These are phyloP conservation scores for Palythoa heliodiscus DNA, from an alignment of 92 coral and sea anemone species.

Conservation along the genomic window DNA sequence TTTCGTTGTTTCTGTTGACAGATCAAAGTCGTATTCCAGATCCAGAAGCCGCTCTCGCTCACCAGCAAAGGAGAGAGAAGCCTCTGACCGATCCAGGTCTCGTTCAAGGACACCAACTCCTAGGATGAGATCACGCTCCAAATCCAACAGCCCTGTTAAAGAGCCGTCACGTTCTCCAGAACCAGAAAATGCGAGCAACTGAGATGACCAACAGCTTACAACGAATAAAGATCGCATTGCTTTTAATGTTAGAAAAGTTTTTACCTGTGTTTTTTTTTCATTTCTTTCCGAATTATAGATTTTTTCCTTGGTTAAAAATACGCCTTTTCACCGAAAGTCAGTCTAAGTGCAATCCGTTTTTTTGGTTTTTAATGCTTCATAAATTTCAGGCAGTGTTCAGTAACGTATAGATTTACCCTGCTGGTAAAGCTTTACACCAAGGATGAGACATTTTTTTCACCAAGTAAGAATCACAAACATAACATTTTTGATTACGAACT, in stretches of 20 bases:
- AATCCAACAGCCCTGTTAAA: conserved; percentile 31
- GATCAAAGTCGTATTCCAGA: conserved; percentile 69
- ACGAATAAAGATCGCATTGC: neutral
- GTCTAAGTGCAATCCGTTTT: too few relatives aligned
- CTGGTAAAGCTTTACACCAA: too few relatives aligned
- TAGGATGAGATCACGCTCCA: conserved; percentile 40
- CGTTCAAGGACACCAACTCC: conserved; percentile 33
- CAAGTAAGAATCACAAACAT: too few relatives aligned
- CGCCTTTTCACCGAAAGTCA: too few relatives aligned
- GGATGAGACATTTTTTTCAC: too few relatives aligned
- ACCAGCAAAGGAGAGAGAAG: conserved; percentile 22
- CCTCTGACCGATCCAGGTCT: conserved; percentile 21
- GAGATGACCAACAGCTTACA: conserved; percentile 7
- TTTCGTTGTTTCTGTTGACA: neutral
- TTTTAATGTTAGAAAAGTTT: neutral
- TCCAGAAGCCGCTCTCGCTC: conserved; percentile 59
- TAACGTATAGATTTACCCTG: too few relatives aligned
- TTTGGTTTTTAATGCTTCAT: too few relatives aligned
- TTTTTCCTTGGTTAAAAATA: neutral
- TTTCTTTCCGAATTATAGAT: neutral
- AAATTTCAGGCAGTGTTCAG: too few relatives aligned
- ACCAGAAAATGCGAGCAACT: conserved; percentile 15
- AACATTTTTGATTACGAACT: too few relatives aligned
- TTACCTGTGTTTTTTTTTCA: neutral
- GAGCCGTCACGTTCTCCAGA: conserved; percentile 31